Percentiles rank a stretch among this genome's conserved stretches.
Conservation (phyloP, 1,140 invertebrate genomes). For the Nymphalis io region DNA sequence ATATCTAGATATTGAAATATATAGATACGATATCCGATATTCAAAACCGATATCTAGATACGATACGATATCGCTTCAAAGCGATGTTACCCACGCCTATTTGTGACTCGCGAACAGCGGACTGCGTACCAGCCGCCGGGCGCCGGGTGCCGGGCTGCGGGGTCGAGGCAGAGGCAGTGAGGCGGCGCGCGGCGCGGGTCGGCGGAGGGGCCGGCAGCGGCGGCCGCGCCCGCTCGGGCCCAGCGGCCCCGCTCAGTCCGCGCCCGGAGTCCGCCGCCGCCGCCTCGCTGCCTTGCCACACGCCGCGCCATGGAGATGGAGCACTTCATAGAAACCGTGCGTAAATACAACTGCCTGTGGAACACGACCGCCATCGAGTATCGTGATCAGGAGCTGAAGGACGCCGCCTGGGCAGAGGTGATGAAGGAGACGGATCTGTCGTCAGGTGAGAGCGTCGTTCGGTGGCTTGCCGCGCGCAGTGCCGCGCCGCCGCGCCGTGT, state of each 20-base stretch:
- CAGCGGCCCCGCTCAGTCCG: slow-evolving; percentile 37
- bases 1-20: no score
- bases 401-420: slow-evolving; percentile 72
- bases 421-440: slow-evolving; percentile 74
- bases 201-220: slow-evolving; percentile 30
- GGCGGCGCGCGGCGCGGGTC: slow-evolving; percentile 17
- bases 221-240: slow-evolving; percentile 36
- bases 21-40: no score
- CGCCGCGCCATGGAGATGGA: slow-evolving; percentile 68
- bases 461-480: background rate
- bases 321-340: slow-evolving; percentile 70
- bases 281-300: slow-evolving; percentile 20
- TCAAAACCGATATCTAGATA: no score
- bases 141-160: slow-evolving; percentile 13
- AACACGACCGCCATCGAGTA: slow-evolving; percentile 73
- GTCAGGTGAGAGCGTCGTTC: slow-evolving; percentile 54
- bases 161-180: slow-evolving; percentile 10
- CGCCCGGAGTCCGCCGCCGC: slow-evolving; percentile 39
- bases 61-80: no score
- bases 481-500: background rate
- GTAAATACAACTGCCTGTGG: slow-evolving; percentile 74
- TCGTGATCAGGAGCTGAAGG: slow-evolving; percentile 74
- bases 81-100: no score
- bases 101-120: background rate
- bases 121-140: no score